phyloP scores from a whole-genome alignment of 2,113 vertebrate genomes.

The Sturnira hondurensis region DNA sequence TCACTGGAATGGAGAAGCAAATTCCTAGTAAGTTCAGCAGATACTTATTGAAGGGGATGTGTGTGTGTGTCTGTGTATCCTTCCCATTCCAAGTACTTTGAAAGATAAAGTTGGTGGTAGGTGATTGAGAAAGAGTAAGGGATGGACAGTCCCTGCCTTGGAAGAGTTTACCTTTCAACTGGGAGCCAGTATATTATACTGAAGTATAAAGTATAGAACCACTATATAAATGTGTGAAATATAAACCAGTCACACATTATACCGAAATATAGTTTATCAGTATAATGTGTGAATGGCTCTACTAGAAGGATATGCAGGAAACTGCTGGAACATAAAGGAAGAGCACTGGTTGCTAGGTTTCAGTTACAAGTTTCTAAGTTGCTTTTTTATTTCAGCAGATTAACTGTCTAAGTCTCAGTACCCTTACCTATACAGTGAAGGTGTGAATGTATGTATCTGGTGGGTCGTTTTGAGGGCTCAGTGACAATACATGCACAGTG shows the following conservation, averaged over 20 bases:
- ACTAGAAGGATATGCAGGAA: fast-evolving
- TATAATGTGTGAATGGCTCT: fast-evolving
- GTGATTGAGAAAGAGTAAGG: not conserved
- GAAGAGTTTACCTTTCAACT: not conserved
- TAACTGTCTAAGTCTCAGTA: not conserved
- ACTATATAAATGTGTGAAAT: too few species aligned
- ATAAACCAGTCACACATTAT: too few species aligned
- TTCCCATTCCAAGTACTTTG: not conserved
- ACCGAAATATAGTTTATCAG: too few species aligned
- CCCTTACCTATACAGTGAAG: not conserved
- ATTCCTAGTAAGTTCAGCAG: not conserved
- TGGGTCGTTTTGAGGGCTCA: not conserved
- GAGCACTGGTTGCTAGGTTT: not conserved
- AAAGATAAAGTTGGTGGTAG: not conserved
- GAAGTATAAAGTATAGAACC: too few species aligned
- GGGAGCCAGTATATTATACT: not conserved
- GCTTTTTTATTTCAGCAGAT: not conserved
- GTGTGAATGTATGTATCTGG: not conserved
- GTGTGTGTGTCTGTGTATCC: too few species aligned
- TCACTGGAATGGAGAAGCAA: not conserved
- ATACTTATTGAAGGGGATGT: not conserved
- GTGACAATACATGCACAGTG: not conserved
- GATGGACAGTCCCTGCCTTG: not conserved
- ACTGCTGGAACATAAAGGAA: fast-evolving
- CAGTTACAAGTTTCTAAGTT: not conserved